Base-by-base conservation (phyloP, 2,797 vertebrate genomes). In the Aotus griseimembra region DNA sequence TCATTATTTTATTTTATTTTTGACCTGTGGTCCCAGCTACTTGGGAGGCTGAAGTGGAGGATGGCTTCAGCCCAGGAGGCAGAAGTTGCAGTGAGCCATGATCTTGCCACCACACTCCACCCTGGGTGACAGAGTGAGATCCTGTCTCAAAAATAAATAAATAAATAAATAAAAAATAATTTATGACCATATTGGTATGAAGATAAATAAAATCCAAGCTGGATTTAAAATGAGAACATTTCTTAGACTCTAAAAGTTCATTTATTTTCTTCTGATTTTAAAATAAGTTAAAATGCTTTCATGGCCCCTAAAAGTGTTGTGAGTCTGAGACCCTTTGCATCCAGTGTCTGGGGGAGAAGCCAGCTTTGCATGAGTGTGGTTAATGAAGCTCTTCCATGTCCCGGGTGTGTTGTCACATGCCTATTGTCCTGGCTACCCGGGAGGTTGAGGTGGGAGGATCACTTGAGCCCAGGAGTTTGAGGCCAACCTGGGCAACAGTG, bases 181-280 rank as follows among this genome's bases (percentile, higher is more conserved):
- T 91, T 76, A 85, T 22, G 19, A 73, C 44, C 64, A 11, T 13
- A 12, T 67, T 82, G 41, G 30, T 33, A 30, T 39, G 48, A 52
- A 86, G 58, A 24, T 77, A 44, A 73, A 10, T 57, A 28, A 36
- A 86, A 87, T 70, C 58, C 36, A 86, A 81, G 64, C 8, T 92
- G 48, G 84, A n/a, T 93, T 93, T 84, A 94, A 96, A 86, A 79
- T 64, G 22, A 81, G 10, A 24, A 81, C n/a, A n/a, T 87, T 92
- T 91, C 46, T 91, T 67, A 2, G 6, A 70, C 28, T 75, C 36
- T 48, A 75, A 70, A 94, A 88, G 67, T 76, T 70, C 41, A 12
- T 41, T 80, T 84, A 94, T 89, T 84, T 93, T 79, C 17, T 64
- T 93, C n/a, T 94, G 61, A 73, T 77, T 87, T 87, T 58, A 75